Evolutionary conservation across 2,797 vertebrate genomes (phyloP).

Genomic region (Pipistrellus pipistrellus): DNA sequence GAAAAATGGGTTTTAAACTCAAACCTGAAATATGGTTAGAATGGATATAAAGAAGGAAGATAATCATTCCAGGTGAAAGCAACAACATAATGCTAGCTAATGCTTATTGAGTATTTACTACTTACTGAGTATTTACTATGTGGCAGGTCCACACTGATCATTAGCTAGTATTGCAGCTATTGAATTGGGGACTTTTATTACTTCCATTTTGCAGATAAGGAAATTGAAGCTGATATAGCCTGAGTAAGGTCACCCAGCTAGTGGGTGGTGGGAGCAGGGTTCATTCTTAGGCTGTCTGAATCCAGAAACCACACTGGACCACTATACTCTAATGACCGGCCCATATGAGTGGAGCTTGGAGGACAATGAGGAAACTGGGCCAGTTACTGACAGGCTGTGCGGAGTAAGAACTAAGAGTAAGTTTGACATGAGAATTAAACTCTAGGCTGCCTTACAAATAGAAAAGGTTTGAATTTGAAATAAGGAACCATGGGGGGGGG

Average conservation of each 20-base stretch:
- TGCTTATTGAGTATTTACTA: neutral
- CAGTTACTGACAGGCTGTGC: neutral
- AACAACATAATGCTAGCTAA: neutral
- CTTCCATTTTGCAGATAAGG: neutral
- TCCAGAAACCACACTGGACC: neutral
- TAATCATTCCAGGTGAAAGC: neutral
- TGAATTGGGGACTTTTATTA: neutral
- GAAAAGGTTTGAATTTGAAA: conserved; percentile 27
- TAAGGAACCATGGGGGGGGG: neutral
- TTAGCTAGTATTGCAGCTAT: neutral
- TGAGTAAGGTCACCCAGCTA: neutral
- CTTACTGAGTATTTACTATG: neutral
- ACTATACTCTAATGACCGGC: neutral
- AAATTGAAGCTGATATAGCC: conserved; percentile 9
- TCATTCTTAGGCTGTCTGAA: neutral
- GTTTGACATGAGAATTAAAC: neutral
- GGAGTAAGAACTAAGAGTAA: neutral
- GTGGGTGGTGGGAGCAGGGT: neutral
- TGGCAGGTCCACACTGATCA: neutral
- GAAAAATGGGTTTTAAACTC: conserved; percentile 39
- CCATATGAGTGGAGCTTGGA: neutral
- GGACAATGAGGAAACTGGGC: neutral
- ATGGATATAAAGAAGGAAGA: neutral
- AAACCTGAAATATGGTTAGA: conserved; percentile 54
- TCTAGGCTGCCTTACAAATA: neutral